Evolutionary conservation across 2,888 invertebrate species (phyloP).

Genomic region (Lepidochrysops patricia): DNA sequence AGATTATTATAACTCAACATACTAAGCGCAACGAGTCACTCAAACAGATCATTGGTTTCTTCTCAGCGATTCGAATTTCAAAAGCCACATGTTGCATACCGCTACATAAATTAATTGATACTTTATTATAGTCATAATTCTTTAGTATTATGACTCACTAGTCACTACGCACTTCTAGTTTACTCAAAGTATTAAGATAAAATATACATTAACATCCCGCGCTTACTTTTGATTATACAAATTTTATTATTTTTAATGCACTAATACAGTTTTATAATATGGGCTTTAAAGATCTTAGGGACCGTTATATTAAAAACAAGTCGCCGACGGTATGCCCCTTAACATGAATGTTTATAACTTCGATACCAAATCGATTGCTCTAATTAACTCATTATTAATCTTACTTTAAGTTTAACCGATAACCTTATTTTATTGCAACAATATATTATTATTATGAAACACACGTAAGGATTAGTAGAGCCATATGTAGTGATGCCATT

Average conservation of each 20-base stretch:
- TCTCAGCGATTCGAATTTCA: neutral
- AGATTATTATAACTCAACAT: no score
- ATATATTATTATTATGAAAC: neutral
- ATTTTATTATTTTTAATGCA: conserved; percentile 1
- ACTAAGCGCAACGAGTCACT: no score
- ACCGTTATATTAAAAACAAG: conserved; percentile 4
- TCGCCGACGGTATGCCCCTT: conserved; percentile 10
- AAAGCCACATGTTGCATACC: neutral
- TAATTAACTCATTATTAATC: conserved; percentile 2
- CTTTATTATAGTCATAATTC: neutral
- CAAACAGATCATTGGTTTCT: neutral
- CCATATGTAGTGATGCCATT: neutral
- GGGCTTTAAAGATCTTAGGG: neutral
- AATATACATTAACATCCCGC: neutral
- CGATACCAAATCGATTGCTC: conserved; percentile 10
- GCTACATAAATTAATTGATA: neutral
- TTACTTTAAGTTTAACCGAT: neutral
- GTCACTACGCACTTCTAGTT: conserved; percentile 12
- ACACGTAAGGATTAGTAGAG: no score
- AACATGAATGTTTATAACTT: conserved; percentile 10
- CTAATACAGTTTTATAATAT: conserved; percentile 6
- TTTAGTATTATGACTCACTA: conserved; percentile 1
- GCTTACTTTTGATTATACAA: conserved; percentile 1
- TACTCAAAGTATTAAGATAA: neutral
- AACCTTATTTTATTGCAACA: neutral